A percentile compares a stretch with the other conserved stretches of the same genome.
Conservation (phyloP, 2,113 vertebrate genomes). For the Pica pica region DNA sequence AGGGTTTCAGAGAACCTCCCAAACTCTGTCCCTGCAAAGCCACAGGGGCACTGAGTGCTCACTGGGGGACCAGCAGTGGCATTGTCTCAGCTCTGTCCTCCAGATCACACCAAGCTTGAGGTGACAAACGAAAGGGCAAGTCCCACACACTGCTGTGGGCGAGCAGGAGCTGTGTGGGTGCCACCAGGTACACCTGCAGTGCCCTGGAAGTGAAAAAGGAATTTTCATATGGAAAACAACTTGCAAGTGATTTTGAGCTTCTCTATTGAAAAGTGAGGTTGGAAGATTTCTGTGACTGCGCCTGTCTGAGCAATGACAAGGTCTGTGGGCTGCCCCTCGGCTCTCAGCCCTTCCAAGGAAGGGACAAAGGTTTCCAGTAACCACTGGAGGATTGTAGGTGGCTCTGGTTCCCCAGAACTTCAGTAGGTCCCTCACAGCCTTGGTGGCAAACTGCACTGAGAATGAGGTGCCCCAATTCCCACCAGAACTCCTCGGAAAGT, state of each 20-base stretch:
- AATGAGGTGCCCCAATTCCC: not conserved
- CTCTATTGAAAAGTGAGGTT: not conserved
- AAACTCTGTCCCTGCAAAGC: not conserved
- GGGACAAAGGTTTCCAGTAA: not conserved
- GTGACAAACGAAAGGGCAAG: not conserved
- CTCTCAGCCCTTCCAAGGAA: not conserved
- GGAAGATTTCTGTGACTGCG: not conserved
- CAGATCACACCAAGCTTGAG: fast-evolving
- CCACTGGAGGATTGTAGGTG: fast-evolving
- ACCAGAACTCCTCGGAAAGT: not conserved
- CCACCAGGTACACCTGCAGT: not conserved
- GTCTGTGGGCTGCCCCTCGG: not conserved
- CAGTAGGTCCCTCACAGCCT: not conserved
- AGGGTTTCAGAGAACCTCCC: not conserved
- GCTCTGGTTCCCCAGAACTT: not conserved
- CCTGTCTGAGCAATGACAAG: not conserved
- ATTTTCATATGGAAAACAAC: not conserved
- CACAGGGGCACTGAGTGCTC: not conserved
- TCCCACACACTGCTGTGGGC: not conserved
- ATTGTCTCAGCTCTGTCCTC: not conserved
- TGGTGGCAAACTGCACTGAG: fast-evolving
- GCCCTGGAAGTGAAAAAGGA: not conserved
- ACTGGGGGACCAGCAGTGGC: too few relatives aligned
- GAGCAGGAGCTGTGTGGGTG: not conserved
- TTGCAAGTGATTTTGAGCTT: not conserved